Evolutionary conservation across 2,797 vertebrate genomes (phyloP).

Genomic region (Cossypha dichroa): DNA sequence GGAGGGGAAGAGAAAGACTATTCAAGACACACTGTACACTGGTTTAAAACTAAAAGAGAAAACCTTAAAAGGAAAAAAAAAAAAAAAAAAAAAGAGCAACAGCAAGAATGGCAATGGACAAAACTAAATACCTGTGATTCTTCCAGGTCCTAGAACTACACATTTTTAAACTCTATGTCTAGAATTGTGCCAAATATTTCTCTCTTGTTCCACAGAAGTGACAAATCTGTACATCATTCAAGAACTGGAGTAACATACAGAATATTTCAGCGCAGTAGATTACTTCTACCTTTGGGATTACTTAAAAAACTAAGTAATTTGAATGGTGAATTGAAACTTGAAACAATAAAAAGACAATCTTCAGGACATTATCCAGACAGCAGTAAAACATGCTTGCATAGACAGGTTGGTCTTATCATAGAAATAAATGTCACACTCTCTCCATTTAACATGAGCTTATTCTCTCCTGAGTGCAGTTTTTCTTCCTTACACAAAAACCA

Average conservation of each 20-base stretch:
- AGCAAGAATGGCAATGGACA: neutral
- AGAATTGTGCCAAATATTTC: neutral
- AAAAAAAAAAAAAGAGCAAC: neutral
- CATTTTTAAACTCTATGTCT: neutral
- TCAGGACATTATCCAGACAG: constrained; percentile 3
- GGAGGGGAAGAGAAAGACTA: neutral
- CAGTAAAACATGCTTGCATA: neutral
- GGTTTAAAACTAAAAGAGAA: neutral
- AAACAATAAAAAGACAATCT: constrained; percentile 26
- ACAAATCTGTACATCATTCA: neutral
- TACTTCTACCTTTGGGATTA: neutral
- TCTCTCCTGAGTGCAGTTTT: neutral
- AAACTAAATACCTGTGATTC: neutral
- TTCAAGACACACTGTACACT: neutral
- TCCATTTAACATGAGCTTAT: neutral
- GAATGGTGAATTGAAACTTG: neutral
- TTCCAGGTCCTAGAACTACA: neutral
- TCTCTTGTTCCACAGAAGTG: neutral
- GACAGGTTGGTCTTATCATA: neutral
- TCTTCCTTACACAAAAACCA: neutral
- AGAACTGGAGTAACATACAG: neutral
- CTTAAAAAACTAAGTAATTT: neutral
- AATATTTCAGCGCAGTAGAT: neutral
- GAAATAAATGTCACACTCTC: neutral
- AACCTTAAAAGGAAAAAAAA: neutral